phyloP scores from a whole-genome alignment of 2,797 vertebrate species.

The Craterocephalus amniculus region DNA sequence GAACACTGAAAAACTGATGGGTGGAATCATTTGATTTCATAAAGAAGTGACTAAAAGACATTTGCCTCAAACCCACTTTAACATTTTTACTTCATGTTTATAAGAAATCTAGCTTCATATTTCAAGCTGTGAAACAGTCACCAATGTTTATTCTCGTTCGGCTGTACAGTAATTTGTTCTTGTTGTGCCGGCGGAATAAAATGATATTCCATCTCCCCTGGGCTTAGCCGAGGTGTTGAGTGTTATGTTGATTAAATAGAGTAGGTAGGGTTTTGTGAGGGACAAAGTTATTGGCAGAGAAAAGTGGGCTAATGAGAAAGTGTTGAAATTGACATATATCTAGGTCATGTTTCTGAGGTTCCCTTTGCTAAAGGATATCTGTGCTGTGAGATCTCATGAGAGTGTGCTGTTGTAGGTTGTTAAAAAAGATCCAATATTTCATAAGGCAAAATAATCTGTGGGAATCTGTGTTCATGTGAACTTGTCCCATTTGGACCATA shows the following conservation, averaged over 20 bases:
- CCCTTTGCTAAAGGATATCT: neutral
- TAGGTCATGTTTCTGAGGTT: neutral
- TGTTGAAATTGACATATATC: neutral
- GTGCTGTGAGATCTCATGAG: neutral
- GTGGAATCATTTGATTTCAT: neutral
- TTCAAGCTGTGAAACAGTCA: neutral
- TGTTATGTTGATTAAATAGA: neutral
- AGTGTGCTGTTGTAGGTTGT: neutral
- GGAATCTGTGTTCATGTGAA: neutral
- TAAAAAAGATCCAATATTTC: neutral
- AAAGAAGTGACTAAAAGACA: neutral
- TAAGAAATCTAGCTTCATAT: neutral
- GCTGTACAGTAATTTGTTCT: neutral
- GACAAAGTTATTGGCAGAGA: neutral
- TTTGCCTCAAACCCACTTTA: neutral
- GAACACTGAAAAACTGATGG: neutral
- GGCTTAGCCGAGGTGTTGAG: neutral
- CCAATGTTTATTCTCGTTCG: neutral
- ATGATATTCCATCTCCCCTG: neutral
- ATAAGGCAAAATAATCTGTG: neutral
- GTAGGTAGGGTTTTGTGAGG: neutral
- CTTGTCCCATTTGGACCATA: neutral
- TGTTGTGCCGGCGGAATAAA: neutral
- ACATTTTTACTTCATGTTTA: neutral
- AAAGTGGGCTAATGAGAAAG: neutral